Conservation (phyloP, 2,113 vertebrate genomes). For the Maccullochella peelii region DNA sequence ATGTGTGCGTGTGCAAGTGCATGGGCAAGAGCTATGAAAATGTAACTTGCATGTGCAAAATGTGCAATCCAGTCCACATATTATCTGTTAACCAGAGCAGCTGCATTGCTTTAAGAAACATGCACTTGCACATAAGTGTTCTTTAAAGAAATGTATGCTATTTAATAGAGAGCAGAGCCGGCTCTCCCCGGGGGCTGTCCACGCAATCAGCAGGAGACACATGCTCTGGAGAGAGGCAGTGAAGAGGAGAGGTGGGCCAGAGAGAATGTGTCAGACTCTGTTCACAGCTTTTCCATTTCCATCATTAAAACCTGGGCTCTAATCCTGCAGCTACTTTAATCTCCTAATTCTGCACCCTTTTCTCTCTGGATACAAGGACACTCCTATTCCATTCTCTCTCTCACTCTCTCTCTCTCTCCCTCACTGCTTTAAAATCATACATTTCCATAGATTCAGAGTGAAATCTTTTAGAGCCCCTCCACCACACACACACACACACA, state of each 20-base stretch:
- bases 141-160: constrained; percentile 55
- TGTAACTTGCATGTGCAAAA: neutral
- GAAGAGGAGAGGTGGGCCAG: constrained; percentile 53
- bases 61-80: constrained; percentile 2
- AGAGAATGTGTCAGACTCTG: constrained; percentile 63
- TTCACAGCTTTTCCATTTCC: constrained; percentile 80
- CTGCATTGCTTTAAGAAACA: constrained; percentile 27
- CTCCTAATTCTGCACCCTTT: constrained; percentile 78
- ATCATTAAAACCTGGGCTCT: constrained; percentile 83
- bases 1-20: neutral
- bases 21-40: neutral
- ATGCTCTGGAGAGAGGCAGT: constrained; percentile 52
- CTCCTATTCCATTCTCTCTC: constrained; percentile 47
- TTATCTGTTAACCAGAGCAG: neutral
- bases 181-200: constrained; percentile 43
- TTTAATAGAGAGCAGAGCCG: constrained; percentile 53
- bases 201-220: constrained; percentile 68
- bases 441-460: constrained; percentile 32
- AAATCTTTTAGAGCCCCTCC: constrained; percentile 20
- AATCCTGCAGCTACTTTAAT: constrained; percentile 84
- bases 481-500: constrained; percentile 26
- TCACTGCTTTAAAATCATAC: constrained; percentile 54
- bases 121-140: constrained; percentile 38
- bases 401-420: constrained; percentile 33
- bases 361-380: constrained; percentile 55